Conservation (phyloP, 2,888 invertebrate species). For the Cyrtodaria siliqua region DNA sequence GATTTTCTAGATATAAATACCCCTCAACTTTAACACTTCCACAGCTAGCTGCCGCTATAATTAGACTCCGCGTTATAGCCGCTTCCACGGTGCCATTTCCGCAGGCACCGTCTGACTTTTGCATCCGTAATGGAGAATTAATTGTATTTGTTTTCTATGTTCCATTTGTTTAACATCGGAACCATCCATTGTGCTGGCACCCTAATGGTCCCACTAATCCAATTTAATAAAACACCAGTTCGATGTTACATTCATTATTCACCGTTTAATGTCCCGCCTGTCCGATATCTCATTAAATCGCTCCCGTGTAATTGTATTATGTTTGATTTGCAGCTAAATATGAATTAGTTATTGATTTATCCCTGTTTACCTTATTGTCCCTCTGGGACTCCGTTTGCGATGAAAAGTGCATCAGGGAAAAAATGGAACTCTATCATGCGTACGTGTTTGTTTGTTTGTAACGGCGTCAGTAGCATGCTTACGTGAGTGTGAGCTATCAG, state of each 20-base stretch:
- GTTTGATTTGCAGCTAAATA: slow-evolving; percentile 62
- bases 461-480: too few relatives aligned
- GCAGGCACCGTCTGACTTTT: neutral
- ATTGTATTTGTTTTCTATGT: slow-evolving; percentile 59
- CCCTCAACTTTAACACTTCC: too few relatives aligned
- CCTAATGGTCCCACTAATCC: slow-evolving; percentile 48
- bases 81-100: neutral
- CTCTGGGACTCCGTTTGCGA: too few relatives aligned
- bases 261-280: slow-evolving; percentile 46
- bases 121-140: slow-evolving; percentile 33
- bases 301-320: slow-evolving; percentile 58
- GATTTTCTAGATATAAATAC: too few relatives aligned
- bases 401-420: too few relatives aligned
- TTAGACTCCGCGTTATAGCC: too few relatives aligned
- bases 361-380: too few relatives aligned
- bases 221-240: slow-evolving; percentile 57
- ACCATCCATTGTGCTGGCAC: slow-evolving; percentile 27
- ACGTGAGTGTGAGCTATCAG: too few relatives aligned
- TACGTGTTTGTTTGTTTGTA: too few relatives aligned
- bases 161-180: slow-evolving; percentile 60
- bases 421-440: too few relatives aligned
- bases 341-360: slow-evolving; percentile 39
- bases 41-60: too few relatives aligned
- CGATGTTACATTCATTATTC: slow-evolving; percentile 44
- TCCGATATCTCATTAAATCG: slow-evolving; percentile 53